Base-by-base conservation (phyloP, 1,140 invertebrate genomes). In the Homalodisca vitripennis region DNA sequence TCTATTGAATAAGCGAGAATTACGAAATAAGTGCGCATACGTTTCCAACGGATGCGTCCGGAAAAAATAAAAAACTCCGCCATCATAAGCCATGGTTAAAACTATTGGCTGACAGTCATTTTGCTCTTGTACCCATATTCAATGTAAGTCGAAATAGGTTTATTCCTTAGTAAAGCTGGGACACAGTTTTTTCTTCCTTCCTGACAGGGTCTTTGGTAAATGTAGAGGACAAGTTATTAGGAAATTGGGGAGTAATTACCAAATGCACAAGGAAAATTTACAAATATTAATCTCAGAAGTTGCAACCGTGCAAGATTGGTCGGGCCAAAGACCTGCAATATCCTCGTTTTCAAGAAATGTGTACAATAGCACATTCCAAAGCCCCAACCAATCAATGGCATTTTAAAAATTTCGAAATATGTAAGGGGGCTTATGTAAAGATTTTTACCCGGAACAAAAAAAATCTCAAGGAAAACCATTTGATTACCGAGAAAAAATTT, bases 51-150 rank as follows among this genome's bases (percentile, higher is more conserved):
- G 73, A 12, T 78, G 74, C 66, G 71, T 41, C n/a, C 26, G 72
- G 72, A 12, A 76, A 78, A 70, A 78, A 79, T 68, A 79, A 79
- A n/a, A 74, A 79, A 78, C 67, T 66, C 72, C 17, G 72, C 75
- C 26, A 57, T 77, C 6, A 70, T 74, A n/a, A 73, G 70, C 31
- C 65, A 73, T 75, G 32, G n/a, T n/a, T n/a, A 72, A 6, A 62
- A 31, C 6, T 72, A 73, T 53, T 78, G 72, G 74, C 62, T 79
- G 1, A 60, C n/a, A 47, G 47, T 24, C 31, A 51, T n/a, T 53
- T 73, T 62, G 73, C 74, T 27, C 69, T 74, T 14, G 3, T 34
- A 22, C 65, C 75, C 63, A 53, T n/a, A n/a, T n/a, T 78, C 0
- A 69, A 74, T 47, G 26, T n/a, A 63, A 68, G 30, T 79, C 13